Evolutionary conservation across 2,888 invertebrate species (phyloP), one percentile per base, ranked within the genome.

Genomic region (Nemotelus pantherinus): DNA sequence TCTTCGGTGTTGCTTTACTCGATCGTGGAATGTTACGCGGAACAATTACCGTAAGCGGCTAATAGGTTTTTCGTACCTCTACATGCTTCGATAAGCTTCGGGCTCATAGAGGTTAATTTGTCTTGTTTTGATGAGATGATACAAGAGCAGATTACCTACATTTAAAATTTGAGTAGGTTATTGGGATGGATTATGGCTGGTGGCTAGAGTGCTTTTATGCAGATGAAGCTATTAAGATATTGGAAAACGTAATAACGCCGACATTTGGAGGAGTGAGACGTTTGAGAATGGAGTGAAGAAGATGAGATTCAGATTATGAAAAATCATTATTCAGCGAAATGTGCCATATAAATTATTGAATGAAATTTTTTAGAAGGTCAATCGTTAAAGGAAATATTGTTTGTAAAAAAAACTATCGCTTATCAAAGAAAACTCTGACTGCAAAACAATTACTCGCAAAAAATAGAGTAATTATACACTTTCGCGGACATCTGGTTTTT

Each of bases 11-110:
- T 70, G 47, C 55, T 70, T 9, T 39, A 68, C 6, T 7, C 39
- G 48, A 68, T 68, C 50, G 68, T 53, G 48, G 25, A 41, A 68
- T 70, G 55, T 70, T 53, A 70, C 50, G 53, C 55, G 70, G 70
- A 70, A 70, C 55, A 70, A 70, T 70, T 70, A 70, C 70, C 70
- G 70, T 70, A 70, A 70, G 53, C 70, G 43, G 44, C 9, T 70
- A 70, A 70, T 70, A 70, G 70, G 70, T 47, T 70, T 70, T 70
- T 2, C 25, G 53, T 55, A 55, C 55, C 55, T 70, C 55, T 70
- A 3, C 50, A 68, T 25, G 48, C 53, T 43, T 50, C 41, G 47
- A 44, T 44, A 43, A 70, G 70, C 48, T 48, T 67, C n/a, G n/a
- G 47, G 67, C 55, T 55, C 53, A 44, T n/a, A 39, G 55, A 70